Conservation (phyloP, 1,140 invertebrate genomes). For the Papilio glaucus region DNA sequence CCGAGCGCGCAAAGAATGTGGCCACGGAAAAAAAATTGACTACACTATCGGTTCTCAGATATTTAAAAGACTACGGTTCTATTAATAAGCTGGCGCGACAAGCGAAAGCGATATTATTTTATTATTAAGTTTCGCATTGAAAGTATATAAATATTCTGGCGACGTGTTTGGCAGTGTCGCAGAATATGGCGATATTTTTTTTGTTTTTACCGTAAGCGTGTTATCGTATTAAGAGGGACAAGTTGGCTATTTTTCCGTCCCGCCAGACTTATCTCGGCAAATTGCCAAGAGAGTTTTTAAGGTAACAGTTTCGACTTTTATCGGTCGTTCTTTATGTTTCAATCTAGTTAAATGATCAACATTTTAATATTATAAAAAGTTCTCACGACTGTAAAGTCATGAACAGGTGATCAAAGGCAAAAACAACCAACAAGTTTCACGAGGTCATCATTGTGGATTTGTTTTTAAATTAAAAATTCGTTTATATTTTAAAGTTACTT, state of each 20-base stretch:
- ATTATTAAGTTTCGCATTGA: neutral
- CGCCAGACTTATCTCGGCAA: constrained; percentile 8
- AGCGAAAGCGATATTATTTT: constrained; percentile 33
- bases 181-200: neutral
- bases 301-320: constrained; percentile 22
- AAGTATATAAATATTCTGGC: neutral
- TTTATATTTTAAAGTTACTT: too few species aligned
- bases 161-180: neutral
- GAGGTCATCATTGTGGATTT: too few species aligned
- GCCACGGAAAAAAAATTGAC: constrained; percentile 49
- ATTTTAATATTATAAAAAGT: constrained; percentile 34
- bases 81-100: constrained; percentile 32
- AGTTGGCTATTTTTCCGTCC: constrained; percentile 17
- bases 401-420: too few species aligned
- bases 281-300: constrained; percentile 13
- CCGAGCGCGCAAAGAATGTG: constrained; percentile 51
- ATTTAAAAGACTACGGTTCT: neutral
- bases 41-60: neutral
- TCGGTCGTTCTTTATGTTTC: constrained; percentile 20
- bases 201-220: constrained; percentile 6
- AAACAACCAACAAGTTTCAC: too few species aligned
- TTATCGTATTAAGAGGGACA: constrained; percentile 19
- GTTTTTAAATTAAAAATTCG: too few species aligned
- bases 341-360: constrained; percentile 15
- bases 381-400: too few species aligned